Evolutionary conservation across 2,113 vertebrate genomes (phyloP), one percentile per base, ranked within the genome.

Genomic region (Phalacrocorax brasilianus): DNA sequence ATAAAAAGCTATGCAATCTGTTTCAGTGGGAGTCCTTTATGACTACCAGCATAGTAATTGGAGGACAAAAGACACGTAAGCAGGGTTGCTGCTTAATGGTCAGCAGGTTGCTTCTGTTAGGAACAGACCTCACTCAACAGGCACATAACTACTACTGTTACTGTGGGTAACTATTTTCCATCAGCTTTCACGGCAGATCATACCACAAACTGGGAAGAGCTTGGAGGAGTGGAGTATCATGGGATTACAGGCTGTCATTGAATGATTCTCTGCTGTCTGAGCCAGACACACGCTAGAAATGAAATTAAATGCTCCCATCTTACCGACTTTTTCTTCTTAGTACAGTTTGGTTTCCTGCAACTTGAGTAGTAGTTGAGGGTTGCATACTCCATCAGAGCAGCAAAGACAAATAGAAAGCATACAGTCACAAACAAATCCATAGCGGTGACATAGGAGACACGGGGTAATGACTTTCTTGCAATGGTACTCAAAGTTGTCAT

Each of bases 361-460:
- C 99, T 99, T 68, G 99, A 99, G 85, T 99, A 99, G 95, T 99
- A 99, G 97, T 99, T 99, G 88, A 99, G 98, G 2, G 99, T 98
- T 52, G 99, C 99, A 2, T 99, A 99, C 97, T 99, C 99, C 99
- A 99, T 99, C 91, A 99, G 96, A 47, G 99, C 99, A 23, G 99
- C 99, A 33, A 99, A 99, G 91, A 99, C 99, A 73, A 99, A 99
- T 17, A 99, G 96, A 98, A 99, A 99, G 97, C 99, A 99, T 78
- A 99, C 99, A 3, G 99, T 99, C 97, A 99, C 99, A 66, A 99
- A 99, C 52, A 99, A 98, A 95, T 99, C 99, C 99, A 99, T 99
- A 89, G 99, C 99, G 0, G 99, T 99, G 97, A 99, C 98, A 2
- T 99, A 99, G 53, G 99, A 99, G 55, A 99, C 99, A 30, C 99